Evolutionary conservation across 2,113 vertebrate species (phyloP), one percentile per base, ranked within the genome.

Genomic region (Thamnophis sirtalis): DNA sequence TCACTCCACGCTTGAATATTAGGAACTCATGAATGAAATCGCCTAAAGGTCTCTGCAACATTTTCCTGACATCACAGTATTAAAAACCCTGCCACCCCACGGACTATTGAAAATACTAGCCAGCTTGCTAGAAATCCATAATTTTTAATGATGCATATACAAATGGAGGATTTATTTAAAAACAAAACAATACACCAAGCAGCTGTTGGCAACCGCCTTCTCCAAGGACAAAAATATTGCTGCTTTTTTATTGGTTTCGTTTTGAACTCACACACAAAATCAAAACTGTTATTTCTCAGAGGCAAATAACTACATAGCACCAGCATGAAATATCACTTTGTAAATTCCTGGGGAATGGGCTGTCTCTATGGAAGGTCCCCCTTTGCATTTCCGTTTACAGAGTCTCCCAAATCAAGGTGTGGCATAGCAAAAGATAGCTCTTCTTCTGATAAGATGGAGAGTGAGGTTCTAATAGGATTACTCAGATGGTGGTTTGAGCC

Each of bases 221-320:
- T 80, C 9, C 33, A 80, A 43, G 9, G 86, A 50, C 54, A 94
- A 95, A 28, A 94, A 95, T 92, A 90, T 90, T 85, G 84, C 10
- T 85, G 28, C 73, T 89, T 80, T 93, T 3, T 26, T 24, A 88
- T 84, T 9, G 88, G 50, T 38, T 88, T 94, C 88, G 92, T 94
- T 94, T 93, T 56, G 19, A 13, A 8, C 24, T 49, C 9, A 88
- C 90, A 93, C 90, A 80, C 56, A 89, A 22, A 53, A 0, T 21
- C n/a, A 19, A 91, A 91, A 49, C 2, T 33, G n/a, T 53, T 54
- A 15, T 54, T 54, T 93, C 86, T 91, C 7, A 21, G 55, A 50
- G 9, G 56, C 4, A 33, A 38, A 85, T 15, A 85, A 49, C 17
- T 28, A 19, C 50, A 3, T 24, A 58, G 4, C 10, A 26, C 7